Evolutionary conservation across 2,888 invertebrate genomes (phyloP).

Genomic region (Cosmopolites sordidus): DNA sequence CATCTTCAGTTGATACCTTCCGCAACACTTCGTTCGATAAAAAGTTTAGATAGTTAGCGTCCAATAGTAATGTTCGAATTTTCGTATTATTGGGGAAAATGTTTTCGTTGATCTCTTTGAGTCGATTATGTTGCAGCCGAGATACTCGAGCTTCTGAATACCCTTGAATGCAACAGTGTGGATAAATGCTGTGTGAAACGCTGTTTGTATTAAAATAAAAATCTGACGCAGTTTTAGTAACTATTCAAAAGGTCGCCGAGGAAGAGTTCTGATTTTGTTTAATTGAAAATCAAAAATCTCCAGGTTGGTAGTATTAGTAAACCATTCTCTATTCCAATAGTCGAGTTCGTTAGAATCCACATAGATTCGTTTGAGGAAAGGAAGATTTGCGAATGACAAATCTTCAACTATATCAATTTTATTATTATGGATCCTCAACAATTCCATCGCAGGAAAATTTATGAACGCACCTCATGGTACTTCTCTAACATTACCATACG

Average conservation of each 20-base stretch:
- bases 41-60: constrained; percentile 34
- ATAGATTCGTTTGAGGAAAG: constrained; percentile 23
- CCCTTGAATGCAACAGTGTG: constrained; percentile 32
- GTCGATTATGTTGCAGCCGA: constrained; percentile 33
- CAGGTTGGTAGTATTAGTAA: constrained; percentile 28
- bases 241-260: constrained; percentile 27
- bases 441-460: constrained; percentile 25
- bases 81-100: constrained; percentile 30
- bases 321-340: constrained; percentile 34
- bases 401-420: constrained; percentile 30
- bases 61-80: constrained; percentile 28
- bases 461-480: constrained; percentile 26
- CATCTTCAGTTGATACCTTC: constrained; percentile 26
- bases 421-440: constrained; percentile 30
- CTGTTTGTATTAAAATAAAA: constrained; percentile 30
- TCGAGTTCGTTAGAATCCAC: constrained; percentile 29
- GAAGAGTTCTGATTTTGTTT: constrained; percentile 31
- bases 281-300: constrained; percentile 31
- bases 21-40: constrained; percentile 29
- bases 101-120: constrained; percentile 26
- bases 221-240: constrained; percentile 28
- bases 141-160: constrained; percentile 28
- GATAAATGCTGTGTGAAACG: constrained; percentile 28
- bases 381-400: constrained; percentile 30
- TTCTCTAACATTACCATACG: constrained; percentile 20